phyloP scores from a whole-genome alignment of 2,888 invertebrate species.

The Cantharis rustica region DNA sequence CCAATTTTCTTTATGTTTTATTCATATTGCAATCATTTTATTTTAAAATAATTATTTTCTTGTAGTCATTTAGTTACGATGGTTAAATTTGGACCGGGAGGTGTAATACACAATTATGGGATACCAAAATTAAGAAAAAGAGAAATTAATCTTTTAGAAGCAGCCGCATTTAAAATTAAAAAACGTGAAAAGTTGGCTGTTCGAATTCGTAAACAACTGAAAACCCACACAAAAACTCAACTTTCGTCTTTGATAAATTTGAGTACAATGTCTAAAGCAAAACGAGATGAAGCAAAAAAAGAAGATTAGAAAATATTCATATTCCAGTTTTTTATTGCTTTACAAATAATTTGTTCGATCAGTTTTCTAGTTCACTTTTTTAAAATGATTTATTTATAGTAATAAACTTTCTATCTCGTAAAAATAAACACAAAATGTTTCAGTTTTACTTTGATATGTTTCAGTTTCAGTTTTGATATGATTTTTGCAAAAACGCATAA shows the following conservation, averaged over 20 bases:
- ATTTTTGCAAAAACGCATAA: no score
- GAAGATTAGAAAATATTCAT: not conserved
- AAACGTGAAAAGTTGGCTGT: constrained; percentile 44
- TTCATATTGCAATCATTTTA: not conserved
- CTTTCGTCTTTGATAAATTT: not conserved
- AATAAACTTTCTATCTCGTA: no score
- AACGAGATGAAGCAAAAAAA: not conserved
- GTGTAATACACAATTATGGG: constrained; percentile 58
- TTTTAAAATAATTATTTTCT: not conserved
- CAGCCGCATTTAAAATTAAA: constrained; percentile 53
- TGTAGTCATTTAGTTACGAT: constrained; percentile 49
- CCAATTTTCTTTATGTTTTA: not conserved
- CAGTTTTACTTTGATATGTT: no score
- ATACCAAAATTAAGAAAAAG: constrained; percentile 57
- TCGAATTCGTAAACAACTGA: constrained; percentile 12
- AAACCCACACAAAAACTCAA: not conserved
- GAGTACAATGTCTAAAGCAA: not conserved
- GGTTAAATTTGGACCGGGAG: constrained; percentile 58
- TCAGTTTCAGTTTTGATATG: no score
- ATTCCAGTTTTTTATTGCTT: not conserved
- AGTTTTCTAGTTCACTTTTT: no score
- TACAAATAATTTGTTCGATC: no score
- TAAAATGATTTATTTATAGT: no score
- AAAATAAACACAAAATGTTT: no score
- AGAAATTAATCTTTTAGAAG: constrained; percentile 55